Evolutionary conservation across 2,888 invertebrate genomes (phyloP), one percentile per base, ranked within the genome.

Genomic region (Cataglyphis albicans): DNA sequence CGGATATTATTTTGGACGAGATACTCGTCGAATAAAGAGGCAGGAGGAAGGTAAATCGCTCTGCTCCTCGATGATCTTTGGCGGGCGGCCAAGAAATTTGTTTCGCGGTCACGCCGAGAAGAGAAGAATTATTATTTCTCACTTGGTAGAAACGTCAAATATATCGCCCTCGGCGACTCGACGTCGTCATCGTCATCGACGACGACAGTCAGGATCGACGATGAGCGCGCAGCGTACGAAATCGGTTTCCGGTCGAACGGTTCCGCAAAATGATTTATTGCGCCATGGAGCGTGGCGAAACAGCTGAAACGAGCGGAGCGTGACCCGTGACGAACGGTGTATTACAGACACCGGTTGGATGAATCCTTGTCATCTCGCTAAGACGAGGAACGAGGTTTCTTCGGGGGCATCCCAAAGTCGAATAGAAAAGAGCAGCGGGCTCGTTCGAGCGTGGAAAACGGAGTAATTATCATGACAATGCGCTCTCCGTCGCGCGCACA

Each of bases 251-350:
- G 94, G 93, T 91, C 91, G 93, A 92, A 89, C 91, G 90, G 91
- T 94, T 94, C 93, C 91, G 92, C 93, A 93, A 93, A 94, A 93
- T 92, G 93, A 93, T 94, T 94, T 94, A 94, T 94, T 93, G 93
- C 93, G 93, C 92, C 91, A 90, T 90, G 91, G 90, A 93, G 85
- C 89, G 85, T 84, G 64, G 63, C 84, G 85, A 82, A 76, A 83
- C 81, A 80, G 68, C 64, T 75, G 57, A 76, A 83, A 70, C 72
- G 88, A 90, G 86, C 89, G 90, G 89, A 93, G 92, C 93, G 92
- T 93, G 92, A 93, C 92, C 91, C 87, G 87, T 89, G 84, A 91
- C 83, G 82, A 86, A 86, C 76, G 55, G 25, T 72, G 86, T 85
- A 90, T 89, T 87, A 82, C 76, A 83, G 87, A 87, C 88, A 91